phyloP scores from a whole-genome alignment of 2,797 vertebrate species.

The Toxotes lorentzi region DNA sequence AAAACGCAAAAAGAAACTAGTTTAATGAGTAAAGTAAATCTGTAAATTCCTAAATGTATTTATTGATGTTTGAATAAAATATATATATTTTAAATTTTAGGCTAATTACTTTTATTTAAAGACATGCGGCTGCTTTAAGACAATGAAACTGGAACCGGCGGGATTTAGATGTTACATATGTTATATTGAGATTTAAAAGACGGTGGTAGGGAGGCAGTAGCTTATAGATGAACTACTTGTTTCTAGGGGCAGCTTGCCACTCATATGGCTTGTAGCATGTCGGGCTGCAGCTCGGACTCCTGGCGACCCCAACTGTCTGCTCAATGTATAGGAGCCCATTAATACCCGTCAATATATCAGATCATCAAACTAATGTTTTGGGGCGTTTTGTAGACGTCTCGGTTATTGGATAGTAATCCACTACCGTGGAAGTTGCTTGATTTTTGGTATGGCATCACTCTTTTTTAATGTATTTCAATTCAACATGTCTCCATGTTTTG shows the following conservation, averaged over 20 bases:
- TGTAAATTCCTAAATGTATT: not conserved
- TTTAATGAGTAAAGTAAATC: not conserved
- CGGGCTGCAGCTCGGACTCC: constrained; percentile 59
- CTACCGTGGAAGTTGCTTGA: not conserved
- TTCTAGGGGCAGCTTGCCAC: not conserved
- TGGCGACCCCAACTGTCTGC: constrained; percentile 85
- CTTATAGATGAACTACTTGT: not conserved
- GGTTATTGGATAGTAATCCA: not conserved
- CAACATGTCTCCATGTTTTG: not conserved
- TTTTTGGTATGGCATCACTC: not conserved
- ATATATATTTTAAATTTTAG: not conserved
- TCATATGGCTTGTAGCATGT: not conserved
- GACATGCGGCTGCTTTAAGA: not conserved
- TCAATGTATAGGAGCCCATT: constrained; percentile 56
- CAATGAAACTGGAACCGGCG: not conserved
- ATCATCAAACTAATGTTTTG: not conserved
- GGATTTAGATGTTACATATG: accelerated
- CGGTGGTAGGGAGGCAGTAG: no score
- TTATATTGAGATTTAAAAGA: not conserved
- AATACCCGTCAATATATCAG: not conserved
- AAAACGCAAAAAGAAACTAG: not conserved
- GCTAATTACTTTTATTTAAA: not conserved
- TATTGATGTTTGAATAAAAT: not conserved
- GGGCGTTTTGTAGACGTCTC: not conserved
- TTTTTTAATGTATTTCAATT: not conserved